Evolutionary conservation across 2,113 vertebrate species (phyloP), one percentile per base, ranked within the genome.

Genomic region (Amazona guildingii): DNA sequence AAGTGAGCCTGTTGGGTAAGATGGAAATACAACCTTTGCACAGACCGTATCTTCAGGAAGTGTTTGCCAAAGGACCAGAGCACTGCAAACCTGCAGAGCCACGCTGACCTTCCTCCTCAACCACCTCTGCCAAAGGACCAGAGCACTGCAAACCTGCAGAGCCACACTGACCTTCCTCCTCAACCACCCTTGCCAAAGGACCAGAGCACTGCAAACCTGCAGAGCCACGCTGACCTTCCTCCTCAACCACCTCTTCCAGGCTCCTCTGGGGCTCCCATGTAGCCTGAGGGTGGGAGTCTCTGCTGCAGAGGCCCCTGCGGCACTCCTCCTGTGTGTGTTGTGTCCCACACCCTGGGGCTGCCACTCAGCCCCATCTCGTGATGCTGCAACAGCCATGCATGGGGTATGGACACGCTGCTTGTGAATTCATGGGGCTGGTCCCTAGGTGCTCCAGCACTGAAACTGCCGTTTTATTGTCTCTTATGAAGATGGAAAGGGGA

Each of bases 391-490:
- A 62, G 70, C 63, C 37, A 12, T 3, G 7, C 1, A 1, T 0
- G 8, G 75, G 74, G 19, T 20, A 64, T 27, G 33, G 67, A 12
- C 31, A 20, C 1, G 0, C 2, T 68, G 55, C 49, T 52, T 41
- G n/a, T n/a, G 66, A 76, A 59, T 57, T 77, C 4, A 0, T 46
- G 66, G 81, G 25, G 16, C 31, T 0, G 0, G 68, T 81, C 19
- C 73, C 64, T 67, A 94, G 87, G 86, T 90, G 74, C 41, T 74
- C 52, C 80, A 69, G 35, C 1, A 4, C 35, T 48, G 24, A 41
- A 89, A 81, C 77, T 63, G 83, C 63, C 43, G 69, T 33, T 81
- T 75, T 91, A 95, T 97, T 88, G 61, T 85, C 48, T 89, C 59
- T 66, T 75, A 49, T 14, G 79, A 89, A 89, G 87, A 89, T 52